A percentile compares a stretch with the other conserved stretches of the same genome.
phyloP scores from a whole-genome alignment of 2,888 invertebrate species.

The Andrena marginata region DNA sequence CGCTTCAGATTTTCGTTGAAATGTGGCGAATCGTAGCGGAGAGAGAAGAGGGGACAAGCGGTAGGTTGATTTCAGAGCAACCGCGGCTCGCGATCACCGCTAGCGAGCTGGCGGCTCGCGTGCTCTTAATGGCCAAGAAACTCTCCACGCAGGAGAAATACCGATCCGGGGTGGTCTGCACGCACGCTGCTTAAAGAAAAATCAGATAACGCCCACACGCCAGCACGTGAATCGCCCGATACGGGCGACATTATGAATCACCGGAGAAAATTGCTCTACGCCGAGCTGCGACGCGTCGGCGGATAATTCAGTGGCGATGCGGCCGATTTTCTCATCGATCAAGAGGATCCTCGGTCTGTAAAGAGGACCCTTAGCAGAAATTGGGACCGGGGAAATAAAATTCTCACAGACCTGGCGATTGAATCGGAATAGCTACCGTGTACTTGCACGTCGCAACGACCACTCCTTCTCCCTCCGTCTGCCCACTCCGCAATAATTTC shows the following conservation, averaged over 20 bases:
- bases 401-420: background rate
- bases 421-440: background rate
- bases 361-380: background rate
- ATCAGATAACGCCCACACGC: constrained; percentile 52
- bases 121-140: constrained; percentile 63
- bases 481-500: constrained; percentile 7
- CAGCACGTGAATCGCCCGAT: constrained; percentile 40
- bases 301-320: constrained; percentile 30
- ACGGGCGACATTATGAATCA: constrained; percentile 58
- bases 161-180: constrained; percentile 50
- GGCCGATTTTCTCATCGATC: constrained; percentile 24
- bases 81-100: constrained; percentile 17
- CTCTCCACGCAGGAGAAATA: constrained; percentile 62
- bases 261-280: constrained; percentile 41
- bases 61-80: constrained; percentile 44
- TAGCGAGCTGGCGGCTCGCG: constrained; percentile 55
- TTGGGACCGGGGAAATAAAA: background rate
- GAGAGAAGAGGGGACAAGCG: constrained; percentile 24
- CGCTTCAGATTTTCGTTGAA: background rate
- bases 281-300: background rate
- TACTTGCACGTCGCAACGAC: background rate
- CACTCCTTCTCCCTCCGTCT: background rate
- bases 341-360: background rate
- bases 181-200: constrained; percentile 49
- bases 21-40: background rate